A percentile compares a stretch with the other conserved stretches of the same genome.
These are phyloP conservation scores for Eristalis intricaria DNA, from an alignment of 2,888 invertebrate genomes.

Conservation along the genomic window DNA sequence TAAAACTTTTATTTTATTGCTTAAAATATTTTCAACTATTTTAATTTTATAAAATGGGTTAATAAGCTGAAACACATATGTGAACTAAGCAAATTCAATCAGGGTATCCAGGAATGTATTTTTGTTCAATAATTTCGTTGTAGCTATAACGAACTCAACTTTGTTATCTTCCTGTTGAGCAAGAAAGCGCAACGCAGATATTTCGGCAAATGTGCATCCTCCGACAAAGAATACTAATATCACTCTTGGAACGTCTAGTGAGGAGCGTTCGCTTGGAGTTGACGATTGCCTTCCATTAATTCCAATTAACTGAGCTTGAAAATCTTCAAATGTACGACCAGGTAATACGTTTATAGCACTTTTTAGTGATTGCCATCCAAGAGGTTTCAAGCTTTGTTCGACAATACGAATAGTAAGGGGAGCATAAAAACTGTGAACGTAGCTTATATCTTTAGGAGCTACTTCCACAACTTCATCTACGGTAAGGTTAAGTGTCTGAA, in stretches of 20 bases:
- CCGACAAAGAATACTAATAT: conserved; percentile 97
- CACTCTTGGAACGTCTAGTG: conserved; percentile 82
- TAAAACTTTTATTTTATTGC: not conserved
- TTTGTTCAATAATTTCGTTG: conserved; percentile 96
- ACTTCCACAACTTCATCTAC: conserved; percentile 94
- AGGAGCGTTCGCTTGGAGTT: conserved; percentile 84
- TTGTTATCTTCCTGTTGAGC: conserved; percentile 90
- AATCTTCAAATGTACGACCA: conserved; percentile 86
- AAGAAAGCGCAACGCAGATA: conserved; percentile 88
- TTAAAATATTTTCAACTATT: not conserved
- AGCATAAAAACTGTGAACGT: conserved; percentile 96
- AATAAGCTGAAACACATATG: not conserved
- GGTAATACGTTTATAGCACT: conserved; percentile 92
- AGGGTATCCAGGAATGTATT: conserved; percentile 91
- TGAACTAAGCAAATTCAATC: conserved; percentile 78
- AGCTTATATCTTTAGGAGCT: conserved; percentile 92
- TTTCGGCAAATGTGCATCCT: conserved; percentile 97
- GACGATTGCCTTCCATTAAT: conserved; percentile 84
- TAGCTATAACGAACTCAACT: conserved; percentile 94
- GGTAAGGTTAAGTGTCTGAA: conserved; percentile 89
- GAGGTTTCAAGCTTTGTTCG: conserved; percentile 89
- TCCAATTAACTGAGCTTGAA: conserved; percentile 83
- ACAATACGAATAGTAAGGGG: conserved; percentile 94
- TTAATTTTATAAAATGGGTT: not conserved
- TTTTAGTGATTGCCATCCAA: conserved; percentile 89